These are phyloP conservation scores for Geococcyx californianus DNA, from an alignment of 2,113 vertebrate species.

Conservation along the genomic window DNA sequence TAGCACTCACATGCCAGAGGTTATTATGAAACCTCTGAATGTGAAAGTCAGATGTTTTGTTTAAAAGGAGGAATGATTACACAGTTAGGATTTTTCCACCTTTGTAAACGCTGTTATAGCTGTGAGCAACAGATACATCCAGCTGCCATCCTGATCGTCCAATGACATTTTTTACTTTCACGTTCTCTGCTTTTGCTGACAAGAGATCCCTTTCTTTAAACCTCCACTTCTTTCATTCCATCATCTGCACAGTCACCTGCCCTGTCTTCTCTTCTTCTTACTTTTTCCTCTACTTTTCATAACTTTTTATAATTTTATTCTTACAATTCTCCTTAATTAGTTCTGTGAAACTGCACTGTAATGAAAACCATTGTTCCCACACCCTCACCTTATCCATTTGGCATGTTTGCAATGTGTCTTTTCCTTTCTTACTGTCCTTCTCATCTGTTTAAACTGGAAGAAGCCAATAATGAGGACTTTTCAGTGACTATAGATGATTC, in stretches of 20 bases:
- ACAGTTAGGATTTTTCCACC: background rate
- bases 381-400: background rate
- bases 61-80: background rate
- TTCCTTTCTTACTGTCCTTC: background rate
- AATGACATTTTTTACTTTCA: background rate
- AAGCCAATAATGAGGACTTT: background rate
- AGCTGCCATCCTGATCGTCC: background rate
- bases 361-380: background rate
- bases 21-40: constrained; percentile 17
- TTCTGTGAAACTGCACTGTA: background rate
- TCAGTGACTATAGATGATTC: background rate
- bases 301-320: background rate
- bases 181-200: background rate
- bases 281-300: background rate
- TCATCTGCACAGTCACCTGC: background rate
- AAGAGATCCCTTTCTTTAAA: background rate
- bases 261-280: background rate
- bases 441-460: background rate
- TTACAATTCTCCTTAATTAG: background rate
- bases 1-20: constrained; percentile 8
- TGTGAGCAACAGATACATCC: background rate
- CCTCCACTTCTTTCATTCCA: background rate
- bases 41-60: constrained; percentile 11
- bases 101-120: background rate
- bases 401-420: background rate